Evolutionary conservation across 1,140 invertebrate species (phyloP).

Genomic region (Drosophila quadrilineata): DNA sequence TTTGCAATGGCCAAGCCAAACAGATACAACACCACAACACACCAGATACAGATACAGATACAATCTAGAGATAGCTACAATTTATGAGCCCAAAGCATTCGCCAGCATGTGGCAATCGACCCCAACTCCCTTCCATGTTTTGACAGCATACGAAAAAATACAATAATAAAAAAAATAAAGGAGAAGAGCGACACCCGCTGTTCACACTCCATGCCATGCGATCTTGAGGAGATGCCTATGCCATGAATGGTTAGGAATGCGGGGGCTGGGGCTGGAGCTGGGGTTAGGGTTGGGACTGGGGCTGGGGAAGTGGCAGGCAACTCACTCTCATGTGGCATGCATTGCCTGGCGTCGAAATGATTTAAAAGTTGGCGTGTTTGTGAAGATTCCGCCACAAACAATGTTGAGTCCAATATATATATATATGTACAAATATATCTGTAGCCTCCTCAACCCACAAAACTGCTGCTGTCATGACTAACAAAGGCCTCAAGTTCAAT

Average conservation of each 20-base stretch:
- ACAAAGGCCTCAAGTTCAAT: too few relatives aligned
- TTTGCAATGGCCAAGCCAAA: conserved; percentile 28
- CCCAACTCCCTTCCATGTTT: conserved; percentile 36
- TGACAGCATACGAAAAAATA: conserved; percentile 42
- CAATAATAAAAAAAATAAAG: conserved; percentile 1
- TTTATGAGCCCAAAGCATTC: conserved; percentile 58
- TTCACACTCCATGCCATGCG: conserved; percentile 61
- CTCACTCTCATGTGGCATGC: conserved; percentile 42
- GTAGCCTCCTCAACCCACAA: background rate
- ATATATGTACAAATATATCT: too few relatives aligned
- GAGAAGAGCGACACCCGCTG: conserved; percentile 44
- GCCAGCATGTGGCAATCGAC: conserved; percentile 55
- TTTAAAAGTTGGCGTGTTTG: conserved; percentile 59
- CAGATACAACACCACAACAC: conserved; percentile 24
- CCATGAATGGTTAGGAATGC: conserved; percentile 35
- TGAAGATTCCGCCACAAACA: conserved; percentile 18
- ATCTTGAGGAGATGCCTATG: conserved; percentile 55
- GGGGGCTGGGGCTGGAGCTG: background rate
- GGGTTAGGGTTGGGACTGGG: background rate
- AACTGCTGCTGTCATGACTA: background rate
- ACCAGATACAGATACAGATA: conserved; percentile 23
- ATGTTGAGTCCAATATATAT: conserved; percentile 3
- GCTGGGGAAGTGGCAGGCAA: too few relatives aligned
- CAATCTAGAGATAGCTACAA: conserved; percentile 54
- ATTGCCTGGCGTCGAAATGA: conserved; percentile 57